Evolutionary conservation across 2,113 vertebrate species (phyloP).

Genomic region (Labeo catla): DNA sequence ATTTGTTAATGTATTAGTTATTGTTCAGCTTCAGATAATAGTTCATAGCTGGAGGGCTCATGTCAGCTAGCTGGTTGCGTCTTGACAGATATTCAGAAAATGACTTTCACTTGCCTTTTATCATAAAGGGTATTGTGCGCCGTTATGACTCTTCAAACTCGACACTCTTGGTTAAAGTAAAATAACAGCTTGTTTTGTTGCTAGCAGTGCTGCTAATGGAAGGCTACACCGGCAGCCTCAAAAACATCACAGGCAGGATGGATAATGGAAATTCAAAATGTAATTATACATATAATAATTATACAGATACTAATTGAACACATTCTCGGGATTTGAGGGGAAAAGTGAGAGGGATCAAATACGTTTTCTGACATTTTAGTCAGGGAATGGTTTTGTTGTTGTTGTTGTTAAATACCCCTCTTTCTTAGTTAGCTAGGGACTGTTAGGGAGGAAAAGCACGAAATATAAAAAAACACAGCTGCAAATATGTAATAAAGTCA

Average conservation of each 20-base stretch:
- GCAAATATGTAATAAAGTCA: conserved; percentile 67
- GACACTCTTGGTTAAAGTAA: conserved; percentile 17
- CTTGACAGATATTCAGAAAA: conserved; percentile 30
- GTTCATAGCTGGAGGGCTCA: conserved; percentile 25
- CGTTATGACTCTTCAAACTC: conserved; percentile 39
- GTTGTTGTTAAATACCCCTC: conserved; percentile 44
- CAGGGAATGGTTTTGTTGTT: conserved; percentile 31
- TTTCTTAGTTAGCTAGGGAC: conserved; percentile 2
- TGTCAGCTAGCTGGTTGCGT: background rate
- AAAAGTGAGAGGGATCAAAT: conserved; percentile 51
- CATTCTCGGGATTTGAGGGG: background rate
- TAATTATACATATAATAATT: conserved; percentile 52
- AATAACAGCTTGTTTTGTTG: conserved; percentile 48
- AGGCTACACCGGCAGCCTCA: conserved; percentile 43
- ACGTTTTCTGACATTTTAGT: conserved; percentile 38
- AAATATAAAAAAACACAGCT: conserved; percentile 41
- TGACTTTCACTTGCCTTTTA: conserved; percentile 56
- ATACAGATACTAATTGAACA: conserved; percentile 56
- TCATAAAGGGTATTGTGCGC: conserved; percentile 45
- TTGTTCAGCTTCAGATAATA: conserved; percentile 58
- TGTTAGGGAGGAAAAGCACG: background rate
- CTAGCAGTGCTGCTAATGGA: background rate
- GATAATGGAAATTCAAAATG: conserved; percentile 50
- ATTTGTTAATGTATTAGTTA: conserved; percentile 20
- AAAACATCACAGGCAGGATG: conserved; percentile 50